A percentile compares a stretch with the other conserved stretches of the same genome.
Evolutionary conservation across 2,888 invertebrate species (phyloP).

Genomic region (Drosophila bunnanda): DNA sequence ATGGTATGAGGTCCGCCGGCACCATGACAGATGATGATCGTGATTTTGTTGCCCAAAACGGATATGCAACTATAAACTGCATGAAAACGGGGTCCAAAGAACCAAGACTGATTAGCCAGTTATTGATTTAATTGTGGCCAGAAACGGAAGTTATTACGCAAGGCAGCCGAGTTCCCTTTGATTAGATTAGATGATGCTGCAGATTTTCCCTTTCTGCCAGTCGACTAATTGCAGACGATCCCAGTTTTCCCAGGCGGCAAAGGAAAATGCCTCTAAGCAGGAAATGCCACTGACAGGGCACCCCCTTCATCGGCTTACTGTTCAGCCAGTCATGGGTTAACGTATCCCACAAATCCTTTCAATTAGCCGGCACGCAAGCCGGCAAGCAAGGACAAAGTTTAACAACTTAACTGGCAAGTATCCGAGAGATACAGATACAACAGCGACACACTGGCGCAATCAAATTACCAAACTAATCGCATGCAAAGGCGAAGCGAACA

Average conservation of each 20-base stretch:
- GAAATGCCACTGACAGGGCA: slow-evolving; percentile 48
- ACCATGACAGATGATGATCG: slow-evolving; percentile 60
- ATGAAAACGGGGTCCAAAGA: slow-evolving; percentile 23
- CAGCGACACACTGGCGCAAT: slow-evolving; percentile 65
- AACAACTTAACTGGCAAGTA: slow-evolving; percentile 73
- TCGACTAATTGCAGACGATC: slow-evolving; percentile 33
- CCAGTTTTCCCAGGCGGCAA: slow-evolving; percentile 32
- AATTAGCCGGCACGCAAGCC: slow-evolving; percentile 68
- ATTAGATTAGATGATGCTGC: slow-evolving; percentile 77
- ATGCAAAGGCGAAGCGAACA: slow-evolving; percentile 72
- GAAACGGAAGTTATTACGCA: slow-evolving; percentile 77
- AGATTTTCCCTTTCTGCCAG: slow-evolving; percentile 35
- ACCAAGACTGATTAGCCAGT: slow-evolving; percentile 68
- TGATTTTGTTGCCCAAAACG: slow-evolving; percentile 67
- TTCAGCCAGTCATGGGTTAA: slow-evolving; percentile 19
- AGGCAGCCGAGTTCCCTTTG: slow-evolving; percentile 42
- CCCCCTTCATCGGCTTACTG: neutral
- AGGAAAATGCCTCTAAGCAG: slow-evolving; percentile 54
- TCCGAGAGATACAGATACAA: slow-evolving; percentile 48
- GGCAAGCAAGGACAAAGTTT: slow-evolving; percentile 58
- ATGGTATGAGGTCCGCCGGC: slow-evolving; percentile 22
- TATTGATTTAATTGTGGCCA: slow-evolving; percentile 76
- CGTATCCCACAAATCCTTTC: slow-evolving; percentile 60
- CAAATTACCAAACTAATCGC: slow-evolving; percentile 83
- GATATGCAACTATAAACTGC: slow-evolving; percentile 58